Evolutionary conservation across 2,797 vertebrate genomes (phyloP).

Genomic region (Gymnothorax reevesii): DNA sequence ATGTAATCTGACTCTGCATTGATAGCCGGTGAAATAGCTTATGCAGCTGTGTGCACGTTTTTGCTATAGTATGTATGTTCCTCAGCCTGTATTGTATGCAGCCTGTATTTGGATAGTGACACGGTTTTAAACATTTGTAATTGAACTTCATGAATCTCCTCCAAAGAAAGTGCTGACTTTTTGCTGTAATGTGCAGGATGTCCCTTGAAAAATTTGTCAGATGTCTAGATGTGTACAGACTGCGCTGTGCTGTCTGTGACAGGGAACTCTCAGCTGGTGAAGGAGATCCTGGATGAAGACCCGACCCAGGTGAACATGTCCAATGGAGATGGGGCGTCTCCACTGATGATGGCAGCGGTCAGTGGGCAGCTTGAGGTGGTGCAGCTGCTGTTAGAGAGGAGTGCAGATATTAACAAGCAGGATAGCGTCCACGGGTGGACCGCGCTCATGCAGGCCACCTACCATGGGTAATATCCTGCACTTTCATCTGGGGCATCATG

Average conservation of each 20-base stretch:
- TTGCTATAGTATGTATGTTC: background rate
- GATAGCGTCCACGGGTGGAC: conserved; percentile 94
- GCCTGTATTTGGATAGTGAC: background rate
- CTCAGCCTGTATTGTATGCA: background rate
- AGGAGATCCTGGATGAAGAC: conserved; percentile 92
- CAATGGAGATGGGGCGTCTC: conserved; percentile 90
- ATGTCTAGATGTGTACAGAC: no score
- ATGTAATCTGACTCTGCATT: background rate
- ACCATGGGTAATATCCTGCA: conserved; percentile 81
- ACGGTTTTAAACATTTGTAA: no score
- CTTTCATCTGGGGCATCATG: background rate
- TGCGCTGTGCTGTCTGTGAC: conserved; percentile 29
- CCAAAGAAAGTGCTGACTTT: no score
- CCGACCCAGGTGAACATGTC: conserved; percentile 85
- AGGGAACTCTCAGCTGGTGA: conserved; percentile 92
- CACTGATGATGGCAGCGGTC: conserved; percentile 94
- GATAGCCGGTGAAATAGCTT: background rate
- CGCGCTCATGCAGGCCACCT: conserved; percentile 96
- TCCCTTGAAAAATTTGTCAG: no score
- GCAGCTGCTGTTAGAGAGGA: conserved; percentile 92
- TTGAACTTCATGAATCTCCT: no score
- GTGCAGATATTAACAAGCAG: conserved; percentile 87
- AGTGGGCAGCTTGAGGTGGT: conserved; percentile 90
- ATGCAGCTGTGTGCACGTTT: conserved; percentile 11
- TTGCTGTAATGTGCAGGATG: no score